These are phyloP conservation scores for Achatina immaculata DNA, from an alignment of 1,140 invertebrate genomes.

Conservation along the genomic window DNA sequence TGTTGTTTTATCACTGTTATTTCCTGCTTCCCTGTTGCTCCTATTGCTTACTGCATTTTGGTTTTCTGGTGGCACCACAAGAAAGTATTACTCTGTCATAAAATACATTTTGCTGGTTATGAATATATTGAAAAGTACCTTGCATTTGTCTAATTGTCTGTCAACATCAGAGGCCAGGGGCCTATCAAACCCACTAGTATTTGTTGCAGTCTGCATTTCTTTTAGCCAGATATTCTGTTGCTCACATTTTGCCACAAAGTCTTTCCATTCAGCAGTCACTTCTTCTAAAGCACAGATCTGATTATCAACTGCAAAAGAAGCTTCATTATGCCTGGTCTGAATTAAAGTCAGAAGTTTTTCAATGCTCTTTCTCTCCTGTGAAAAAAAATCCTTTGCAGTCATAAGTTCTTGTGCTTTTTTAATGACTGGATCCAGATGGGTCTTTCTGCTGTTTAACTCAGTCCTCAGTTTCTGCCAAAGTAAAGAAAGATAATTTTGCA, in stretches of 20 bases:
- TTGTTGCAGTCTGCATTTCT: conserved; percentile 78
- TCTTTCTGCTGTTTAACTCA: conserved; percentile 86
- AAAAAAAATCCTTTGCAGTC: conserved; percentile 88
- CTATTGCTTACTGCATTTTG: too few relatives aligned
- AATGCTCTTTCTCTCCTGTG: conserved; percentile 80
- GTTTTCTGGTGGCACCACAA: too few relatives aligned
- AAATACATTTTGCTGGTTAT: too few relatives aligned
- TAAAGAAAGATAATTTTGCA: background rate
- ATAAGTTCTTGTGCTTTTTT: conserved; percentile 86
- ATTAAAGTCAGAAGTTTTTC: conserved; percentile 77
- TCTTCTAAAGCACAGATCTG: background rate
- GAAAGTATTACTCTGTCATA: too few relatives aligned
- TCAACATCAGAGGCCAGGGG: conserved; percentile 78
- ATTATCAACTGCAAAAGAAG: background rate
- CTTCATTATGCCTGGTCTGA: conserved; percentile 59
- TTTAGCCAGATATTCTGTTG: conserved; percentile 82
- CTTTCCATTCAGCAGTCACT: background rate
- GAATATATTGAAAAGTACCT: conserved; percentile 70
- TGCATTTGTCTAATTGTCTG: conserved; percentile 82
- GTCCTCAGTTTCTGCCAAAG: conserved; percentile 78
- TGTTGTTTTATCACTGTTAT: too few relatives aligned
- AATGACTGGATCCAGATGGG: conserved; percentile 84
- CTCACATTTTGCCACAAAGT: conserved; percentile 44
- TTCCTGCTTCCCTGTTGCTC: too few relatives aligned
- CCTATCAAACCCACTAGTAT: conserved; percentile 76